A percentile compares a stretch with the other conserved stretches of the same genome.
phyloP scores from a whole-genome alignment of 2,888 invertebrate genomes.

The Andrena hattorfiana region DNA sequence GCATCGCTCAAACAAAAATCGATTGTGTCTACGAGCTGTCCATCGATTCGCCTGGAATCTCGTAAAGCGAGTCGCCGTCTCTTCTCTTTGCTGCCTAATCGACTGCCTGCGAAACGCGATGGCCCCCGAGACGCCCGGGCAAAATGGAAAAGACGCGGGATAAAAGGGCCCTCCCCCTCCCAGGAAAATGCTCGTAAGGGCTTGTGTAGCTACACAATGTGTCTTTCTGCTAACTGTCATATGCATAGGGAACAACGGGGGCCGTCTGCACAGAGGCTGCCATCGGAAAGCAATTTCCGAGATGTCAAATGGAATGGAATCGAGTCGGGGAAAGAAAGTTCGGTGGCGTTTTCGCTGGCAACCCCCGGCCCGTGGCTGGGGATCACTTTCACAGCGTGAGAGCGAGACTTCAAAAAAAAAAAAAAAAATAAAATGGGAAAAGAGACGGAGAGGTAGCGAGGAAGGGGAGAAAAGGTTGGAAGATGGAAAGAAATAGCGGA shows the following conservation, averaged over 20 bases:
- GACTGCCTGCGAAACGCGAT: not conserved
- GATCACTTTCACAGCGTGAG: conserved; percentile 59
- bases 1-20: conserved; percentile 34
- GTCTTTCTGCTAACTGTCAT: conserved; percentile 71
- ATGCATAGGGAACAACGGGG: conserved; percentile 75
- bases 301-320: conserved; percentile 74
- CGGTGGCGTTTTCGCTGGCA: conserved; percentile 66
- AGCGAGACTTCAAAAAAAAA: conserved; percentile 53
- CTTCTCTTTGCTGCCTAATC: conserved; percentile 10
- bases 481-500: conserved; percentile 42
- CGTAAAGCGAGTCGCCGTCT: conserved; percentile 23
- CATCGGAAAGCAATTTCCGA: conserved; percentile 79
- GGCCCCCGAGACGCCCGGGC: not conserved
- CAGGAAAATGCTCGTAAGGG: conserved; percentile 49
- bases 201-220: conserved; percentile 57
- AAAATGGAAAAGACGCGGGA: conserved; percentile 4
- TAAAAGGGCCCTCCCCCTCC: not conserved
- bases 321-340: conserved; percentile 64
- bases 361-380: conserved; percentile 43
- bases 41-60: conserved; percentile 27
- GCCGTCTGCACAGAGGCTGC: conserved; percentile 60
- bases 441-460: not conserved
- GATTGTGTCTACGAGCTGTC: conserved; percentile 20
- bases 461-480: not conserved
- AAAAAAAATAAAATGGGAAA: not conserved